phyloP scores from a whole-genome alignment of 2,797 vertebrate species.

The Megaceryle alcyon region DNA sequence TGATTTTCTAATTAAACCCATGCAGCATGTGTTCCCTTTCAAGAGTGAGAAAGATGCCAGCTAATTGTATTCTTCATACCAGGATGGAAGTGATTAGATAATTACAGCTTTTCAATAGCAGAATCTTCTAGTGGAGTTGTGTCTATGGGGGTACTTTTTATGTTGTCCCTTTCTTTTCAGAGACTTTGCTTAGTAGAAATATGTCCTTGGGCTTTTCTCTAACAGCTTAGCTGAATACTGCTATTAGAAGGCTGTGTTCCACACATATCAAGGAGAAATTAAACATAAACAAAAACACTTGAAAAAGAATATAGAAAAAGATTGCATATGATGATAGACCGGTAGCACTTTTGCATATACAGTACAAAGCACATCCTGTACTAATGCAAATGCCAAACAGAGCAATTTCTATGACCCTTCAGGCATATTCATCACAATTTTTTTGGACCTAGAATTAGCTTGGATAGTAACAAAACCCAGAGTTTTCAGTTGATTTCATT shows the following conservation, averaged over 20 bases:
- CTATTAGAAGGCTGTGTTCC: background rate
- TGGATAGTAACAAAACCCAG: conserved; percentile 5
- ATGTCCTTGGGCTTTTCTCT: background rate
- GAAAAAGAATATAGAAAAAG: conserved; percentile 10
- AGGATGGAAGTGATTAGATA: conserved; percentile 18
- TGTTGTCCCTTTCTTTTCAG: background rate
- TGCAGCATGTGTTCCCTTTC: background rate
- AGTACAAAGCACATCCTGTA: conserved; percentile 19
- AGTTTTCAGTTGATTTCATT: background rate
- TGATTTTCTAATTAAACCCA: conserved; percentile 4
- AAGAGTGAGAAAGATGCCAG: background rate
- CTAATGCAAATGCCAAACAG: conserved; percentile 6
- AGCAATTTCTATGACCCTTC: conserved; percentile 23
- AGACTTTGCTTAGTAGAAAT: background rate
- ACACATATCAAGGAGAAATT: background rate
- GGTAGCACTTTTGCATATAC: background rate
- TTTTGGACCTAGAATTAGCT: background rate
- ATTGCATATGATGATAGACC: conserved; percentile 25
- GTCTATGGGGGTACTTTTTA: background rate
- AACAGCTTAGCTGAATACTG: background rate
- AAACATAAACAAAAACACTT: background rate
- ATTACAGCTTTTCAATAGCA: background rate
- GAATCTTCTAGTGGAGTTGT: background rate
- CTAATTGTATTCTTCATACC: background rate
- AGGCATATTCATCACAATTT: conserved; percentile 3